Evolutionary conservation across 2,888 invertebrate genomes (phyloP), one percentile per base, ranked within the genome.

Genomic region (Sceliomorpha sp.): DNA sequence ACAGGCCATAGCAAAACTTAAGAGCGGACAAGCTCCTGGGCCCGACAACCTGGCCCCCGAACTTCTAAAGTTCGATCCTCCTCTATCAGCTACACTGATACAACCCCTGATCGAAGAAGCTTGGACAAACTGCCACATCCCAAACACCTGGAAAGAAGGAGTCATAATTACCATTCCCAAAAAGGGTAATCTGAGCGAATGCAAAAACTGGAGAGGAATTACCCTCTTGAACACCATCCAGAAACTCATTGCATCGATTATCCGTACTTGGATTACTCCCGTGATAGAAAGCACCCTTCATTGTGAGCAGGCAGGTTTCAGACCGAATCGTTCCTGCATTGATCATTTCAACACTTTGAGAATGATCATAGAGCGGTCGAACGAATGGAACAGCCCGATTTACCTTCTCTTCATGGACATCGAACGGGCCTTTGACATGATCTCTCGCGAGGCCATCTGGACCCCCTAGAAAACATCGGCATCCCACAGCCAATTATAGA

Each of bases 351-450:
- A n/a, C n/a, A n/a, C n/a, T n/a, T n/a, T n/a, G n/a, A n/a, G n/a
- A n/a, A n/a, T n/a, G n/a, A n/a, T n/a, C n/a, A n/a, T n/a, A n/a
- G n/a, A n/a, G n/a, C n/a, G n/a, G n/a, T n/a, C n/a, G 1, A 12
- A 13, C 12, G 36, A 55, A 14, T 47, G 13, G 45, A 39, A 58
- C 24, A 10, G 7, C 5, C 24, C 45, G 0, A 2, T 58, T 13
- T 58, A 31, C 5, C 12, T 47, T 2, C 29, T 58, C 8, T 58
- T 56, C 6, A 20, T 56, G 1, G 27, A 56, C 6, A 45, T 56
- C 5, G 37, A 37, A 14, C 7, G 55, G 1, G 55, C 44, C 8
- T n/a, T n/a, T n/a, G n/a, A n/a, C n/a, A n/a, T n/a, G n/a, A n/a
- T n/a, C n/a, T n/a, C n/a, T n/a, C n/a, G n/a, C n/a, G n/a, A n/a